Conservation (phyloP, 2,888 invertebrate genomes). For the Vanessa cardui region DNA sequence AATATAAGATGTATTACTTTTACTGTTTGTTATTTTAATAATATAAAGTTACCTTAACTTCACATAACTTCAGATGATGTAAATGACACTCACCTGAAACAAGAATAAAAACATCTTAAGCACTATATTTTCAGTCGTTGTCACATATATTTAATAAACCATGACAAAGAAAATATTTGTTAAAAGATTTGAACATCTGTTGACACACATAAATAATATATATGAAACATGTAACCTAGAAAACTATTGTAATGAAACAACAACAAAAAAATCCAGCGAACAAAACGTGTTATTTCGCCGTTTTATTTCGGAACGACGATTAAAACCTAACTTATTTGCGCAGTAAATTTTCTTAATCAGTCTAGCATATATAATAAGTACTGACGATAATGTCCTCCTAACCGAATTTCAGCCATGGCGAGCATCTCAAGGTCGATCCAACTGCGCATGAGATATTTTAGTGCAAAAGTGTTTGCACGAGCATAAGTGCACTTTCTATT, state of each 20-base stretch:
- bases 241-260: slow-evolving; percentile 25
- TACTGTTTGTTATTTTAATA: too few species aligned
- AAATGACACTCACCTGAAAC: slow-evolving; percentile 71
- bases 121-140: slow-evolving; percentile 39
- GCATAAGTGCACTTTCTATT: too few species aligned
- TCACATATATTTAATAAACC: slow-evolving; percentile 49
- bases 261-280: background rate
- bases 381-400: too few species aligned
- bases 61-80: slow-evolving; percentile 8
- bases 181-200: slow-evolving; percentile 59
- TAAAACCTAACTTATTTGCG: too few species aligned
- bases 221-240: slow-evolving; percentile 41
- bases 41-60: slow-evolving; percentile 3
- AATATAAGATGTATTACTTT: too few species aligned
- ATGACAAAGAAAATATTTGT: slow-evolving; percentile 50
- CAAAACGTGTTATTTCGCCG: background rate
- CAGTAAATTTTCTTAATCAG: too few species aligned
- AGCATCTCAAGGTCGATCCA: too few species aligned
- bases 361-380: too few species aligned
- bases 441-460: too few species aligned
- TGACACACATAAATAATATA: slow-evolving; percentile 50
- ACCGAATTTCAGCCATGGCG: too few species aligned
- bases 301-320: too few species aligned
- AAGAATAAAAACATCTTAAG: slow-evolving; percentile 47
- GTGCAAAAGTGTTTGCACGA: too few species aligned